These are phyloP conservation scores for Serilophus lunatus DNA, from an alignment of 2,113 vertebrate genomes.

Conservation along the genomic window DNA sequence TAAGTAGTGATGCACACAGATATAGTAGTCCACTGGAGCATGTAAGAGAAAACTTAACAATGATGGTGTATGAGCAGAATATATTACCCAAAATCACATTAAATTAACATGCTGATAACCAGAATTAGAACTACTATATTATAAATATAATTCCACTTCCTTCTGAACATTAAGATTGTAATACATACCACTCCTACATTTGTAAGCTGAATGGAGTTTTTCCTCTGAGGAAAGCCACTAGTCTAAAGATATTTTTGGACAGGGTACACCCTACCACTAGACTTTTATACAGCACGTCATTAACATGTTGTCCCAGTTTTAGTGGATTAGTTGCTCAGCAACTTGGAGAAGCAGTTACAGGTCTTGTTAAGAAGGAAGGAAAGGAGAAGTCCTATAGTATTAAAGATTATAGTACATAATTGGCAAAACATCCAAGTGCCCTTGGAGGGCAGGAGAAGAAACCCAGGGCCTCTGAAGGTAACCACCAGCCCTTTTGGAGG, in stretches of 20 bases:
- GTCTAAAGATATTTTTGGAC: background rate
- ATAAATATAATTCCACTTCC: background rate
- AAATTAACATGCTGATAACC: background rate
- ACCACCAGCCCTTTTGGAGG: background rate
- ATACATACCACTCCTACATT: background rate
- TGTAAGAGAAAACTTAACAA: background rate
- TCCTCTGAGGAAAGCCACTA: background rate
- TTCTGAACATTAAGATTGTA: background rate
- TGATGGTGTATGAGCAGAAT: background rate
- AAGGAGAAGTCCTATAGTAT: background rate
- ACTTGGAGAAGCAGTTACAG: background rate
- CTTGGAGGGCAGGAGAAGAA: background rate
- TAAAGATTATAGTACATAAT: background rate
- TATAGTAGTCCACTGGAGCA: background rate
- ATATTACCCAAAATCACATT: background rate
- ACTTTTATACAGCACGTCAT: background rate
- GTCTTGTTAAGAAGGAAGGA: background rate
- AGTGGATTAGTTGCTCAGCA: background rate
- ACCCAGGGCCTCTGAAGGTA: background rate
- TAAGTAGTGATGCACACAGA: background rate
- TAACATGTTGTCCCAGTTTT: background rate
- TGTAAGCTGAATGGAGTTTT: background rate
- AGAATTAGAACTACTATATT: background rate
- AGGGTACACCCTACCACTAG: background rate
- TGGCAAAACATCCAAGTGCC: conserved; percentile 2